A percentile compares a stretch with the other conserved stretches of the same genome.
Evolutionary conservation across 2,888 invertebrate genomes (phyloP).

Genomic region (Melanchra persicariae): DNA sequence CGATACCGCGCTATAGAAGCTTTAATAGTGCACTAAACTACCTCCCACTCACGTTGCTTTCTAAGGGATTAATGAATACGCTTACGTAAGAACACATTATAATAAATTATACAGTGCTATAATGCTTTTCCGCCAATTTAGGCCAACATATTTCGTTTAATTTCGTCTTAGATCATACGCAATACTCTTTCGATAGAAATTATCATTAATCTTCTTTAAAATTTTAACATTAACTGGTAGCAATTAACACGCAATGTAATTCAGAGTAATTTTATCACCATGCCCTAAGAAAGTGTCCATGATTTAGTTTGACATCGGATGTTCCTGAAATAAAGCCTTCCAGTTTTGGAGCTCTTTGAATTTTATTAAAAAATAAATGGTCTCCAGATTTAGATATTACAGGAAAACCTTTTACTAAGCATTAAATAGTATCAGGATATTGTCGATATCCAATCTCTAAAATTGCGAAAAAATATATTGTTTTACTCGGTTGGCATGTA

Average conservation of each 20-base stretch:
- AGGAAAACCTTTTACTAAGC: too few species aligned
- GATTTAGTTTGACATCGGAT: not conserved
- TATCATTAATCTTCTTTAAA: not conserved
- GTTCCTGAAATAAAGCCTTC: too few species aligned
- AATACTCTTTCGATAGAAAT: not conserved
- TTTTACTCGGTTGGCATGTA: too few species aligned
- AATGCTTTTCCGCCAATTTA: not conserved
- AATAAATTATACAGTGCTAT: not conserved
- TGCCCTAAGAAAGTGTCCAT: not conserved
- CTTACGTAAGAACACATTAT: not conserved
- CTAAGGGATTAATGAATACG: not conserved
- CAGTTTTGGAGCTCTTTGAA: not conserved
- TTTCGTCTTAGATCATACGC: slow-evolving; percentile 17
- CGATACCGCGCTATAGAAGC: not conserved
- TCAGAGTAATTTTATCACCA: not conserved
- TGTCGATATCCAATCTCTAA: too few species aligned
- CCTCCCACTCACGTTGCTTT: not conserved
- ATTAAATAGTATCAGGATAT: not conserved
- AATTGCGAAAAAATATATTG: too few species aligned
- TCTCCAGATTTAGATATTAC: not conserved
- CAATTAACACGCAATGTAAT: slow-evolving; percentile 13
- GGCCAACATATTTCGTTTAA: not conserved
- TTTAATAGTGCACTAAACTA: slow-evolving; percentile 15
- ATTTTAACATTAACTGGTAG: not conserved
- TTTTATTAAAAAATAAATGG: too few species aligned